Conservation (phyloP, 2,888 invertebrate species). For the Sclerodermus sp. region DNA sequence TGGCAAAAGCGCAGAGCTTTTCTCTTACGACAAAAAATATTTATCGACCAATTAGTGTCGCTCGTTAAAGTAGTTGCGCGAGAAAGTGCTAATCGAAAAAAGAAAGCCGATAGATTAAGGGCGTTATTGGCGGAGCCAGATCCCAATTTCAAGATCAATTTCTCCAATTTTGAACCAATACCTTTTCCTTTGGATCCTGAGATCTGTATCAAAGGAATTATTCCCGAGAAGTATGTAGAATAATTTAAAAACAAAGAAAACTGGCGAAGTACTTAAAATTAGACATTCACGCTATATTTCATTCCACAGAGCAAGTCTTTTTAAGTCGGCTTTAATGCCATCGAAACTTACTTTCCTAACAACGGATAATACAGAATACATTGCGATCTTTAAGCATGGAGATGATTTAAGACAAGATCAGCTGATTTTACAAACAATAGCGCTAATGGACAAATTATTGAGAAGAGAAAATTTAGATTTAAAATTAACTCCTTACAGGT, state of each 20-base stretch:
- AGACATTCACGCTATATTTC: conserved; percentile 8
- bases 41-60: conserved; percentile 87
- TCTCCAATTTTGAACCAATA: conserved; percentile 87
- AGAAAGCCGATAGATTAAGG: conserved; percentile 89
- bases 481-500: conserved; percentile 88
- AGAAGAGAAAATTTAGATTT: conserved; percentile 94
- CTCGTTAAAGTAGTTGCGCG: conserved; percentile 85
- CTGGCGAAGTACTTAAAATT: background rate
- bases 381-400: conserved; percentile 96
- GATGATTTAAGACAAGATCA: conserved; percentile 98
- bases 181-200: conserved; percentile 94
- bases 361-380: conserved; percentile 80
- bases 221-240: conserved; percentile 70
- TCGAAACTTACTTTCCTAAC: conserved; percentile 87
- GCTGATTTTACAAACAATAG: conserved; percentile 95
- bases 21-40: conserved; percentile 82
- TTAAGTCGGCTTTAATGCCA: conserved; percentile 97
- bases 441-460: conserved; percentile 94
- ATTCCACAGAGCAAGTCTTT: conserved; percentile 72
- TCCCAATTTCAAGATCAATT: conserved; percentile 78
- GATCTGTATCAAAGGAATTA: conserved; percentile 83
- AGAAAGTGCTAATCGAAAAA: conserved; percentile 88
- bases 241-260: conserved; percentile 9
- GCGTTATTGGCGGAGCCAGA: conserved; percentile 80
- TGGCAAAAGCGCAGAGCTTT: conserved; percentile 76